These are phyloP conservation scores for Drosophila ohnishii DNA, from an alignment of 1,140 invertebrate genomes.

Conservation along the genomic window DNA sequence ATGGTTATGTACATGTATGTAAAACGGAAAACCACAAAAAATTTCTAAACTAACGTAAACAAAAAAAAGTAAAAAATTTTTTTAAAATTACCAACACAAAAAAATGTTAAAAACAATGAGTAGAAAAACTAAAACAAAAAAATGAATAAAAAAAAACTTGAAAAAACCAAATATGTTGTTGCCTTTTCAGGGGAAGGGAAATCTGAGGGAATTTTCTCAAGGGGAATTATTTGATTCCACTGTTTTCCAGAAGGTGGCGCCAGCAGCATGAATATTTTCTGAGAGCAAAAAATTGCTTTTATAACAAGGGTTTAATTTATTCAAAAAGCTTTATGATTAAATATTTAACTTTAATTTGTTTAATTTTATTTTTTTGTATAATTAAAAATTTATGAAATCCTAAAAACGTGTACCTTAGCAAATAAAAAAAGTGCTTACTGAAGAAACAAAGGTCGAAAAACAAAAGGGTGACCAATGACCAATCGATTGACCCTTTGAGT, in stretches of 20 bases:
- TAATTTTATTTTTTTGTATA: too few species aligned
- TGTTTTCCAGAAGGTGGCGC: neutral
- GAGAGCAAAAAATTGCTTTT: neutral
- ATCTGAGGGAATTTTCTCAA: neutral
- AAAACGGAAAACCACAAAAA: slow-evolving; percentile 59
- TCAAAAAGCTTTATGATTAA: neutral
- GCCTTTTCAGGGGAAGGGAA: neutral
- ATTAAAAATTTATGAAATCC: too few species aligned
- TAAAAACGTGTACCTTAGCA: neutral
- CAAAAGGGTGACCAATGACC: slow-evolving; percentile 24
- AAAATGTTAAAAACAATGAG: slow-evolving; percentile 81
- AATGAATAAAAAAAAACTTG: slow-evolving; percentile 79
- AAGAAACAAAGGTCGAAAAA: slow-evolving; percentile 10
- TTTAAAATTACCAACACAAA: slow-evolving; percentile 70
- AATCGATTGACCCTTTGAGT: slow-evolving; percentile 60
- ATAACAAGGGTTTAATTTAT: neutral
- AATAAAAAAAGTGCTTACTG: neutral
- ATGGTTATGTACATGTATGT: slow-evolving; percentile 43
- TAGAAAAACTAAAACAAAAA: slow-evolving; percentile 82
- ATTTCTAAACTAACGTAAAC: slow-evolving; percentile 76
- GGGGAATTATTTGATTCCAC: neutral
- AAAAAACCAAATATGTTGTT: slow-evolving; percentile 57
- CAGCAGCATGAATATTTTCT: neutral
- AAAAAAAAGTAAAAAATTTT: slow-evolving; percentile 77
- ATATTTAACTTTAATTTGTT: neutral